Base-by-base conservation (phyloP, 37 sponge, comb jelly and placozoan species). In the Spongia lamella region DNA sequence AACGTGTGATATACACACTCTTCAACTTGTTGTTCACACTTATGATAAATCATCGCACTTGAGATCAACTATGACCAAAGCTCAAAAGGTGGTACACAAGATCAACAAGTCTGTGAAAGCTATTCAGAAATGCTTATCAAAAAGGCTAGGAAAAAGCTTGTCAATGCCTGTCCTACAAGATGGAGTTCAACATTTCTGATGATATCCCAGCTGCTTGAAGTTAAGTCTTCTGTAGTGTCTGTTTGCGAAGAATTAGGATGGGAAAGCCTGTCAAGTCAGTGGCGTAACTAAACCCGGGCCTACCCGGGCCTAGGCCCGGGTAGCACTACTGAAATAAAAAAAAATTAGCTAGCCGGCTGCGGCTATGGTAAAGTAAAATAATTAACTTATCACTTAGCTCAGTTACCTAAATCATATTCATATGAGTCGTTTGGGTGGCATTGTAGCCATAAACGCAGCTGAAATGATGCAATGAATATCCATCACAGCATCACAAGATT, bases 151-250 rank as follows among this genome's bases (percentile, higher is more conserved):
- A 76, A 76, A 54, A 76, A 76, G 38, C 65, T 76, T 1, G 32
- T 40, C 1, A 26, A 7, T 11, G 30, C 62, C 33, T 76, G 75
- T 26, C 75, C 75, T 9, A 74, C 75, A n/a, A 15, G 65, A 38
- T 63, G 77, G 77, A 62, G 62, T 38, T 74, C 75, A 58, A 76
- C 53, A 7, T 76, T 62, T 25, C 30, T 63, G 22, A 76, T 76
- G 77, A 63, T 76, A 3, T 6, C 34, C 0, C 53, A 66, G 2
- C 30, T 76, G 34, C 26, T 76, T 1, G 29, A 5, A 2, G 51
- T 76, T 17, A 34, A 26, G 3, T 53, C 11, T 27, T 36, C 35
- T 20, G 37, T 76, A 2, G 63, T 16, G 3, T 3, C 2, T 40
- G 77, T 76, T 9, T 15, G 62, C 20, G 77, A 76, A 34, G 65